These are phyloP conservation scores for Lepeophtheirus salmonis DNA, from an alignment of 1,140 invertebrate species.

Conservation along the genomic window DNA sequence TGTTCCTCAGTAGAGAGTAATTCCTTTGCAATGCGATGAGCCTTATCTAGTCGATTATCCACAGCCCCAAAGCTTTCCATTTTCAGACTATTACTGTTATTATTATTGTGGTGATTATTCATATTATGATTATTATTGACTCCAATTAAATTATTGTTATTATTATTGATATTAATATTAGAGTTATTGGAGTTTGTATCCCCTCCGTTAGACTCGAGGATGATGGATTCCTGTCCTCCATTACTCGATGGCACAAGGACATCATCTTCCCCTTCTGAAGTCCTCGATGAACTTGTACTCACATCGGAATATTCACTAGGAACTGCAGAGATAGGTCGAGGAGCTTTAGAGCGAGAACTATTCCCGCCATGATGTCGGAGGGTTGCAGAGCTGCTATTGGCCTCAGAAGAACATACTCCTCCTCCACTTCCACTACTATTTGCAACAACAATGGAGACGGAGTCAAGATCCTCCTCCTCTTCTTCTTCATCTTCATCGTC, in stretches of 20 bases:
- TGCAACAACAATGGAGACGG: conserved; percentile 19
- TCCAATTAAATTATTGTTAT: not conserved
- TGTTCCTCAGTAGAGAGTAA: conserved; percentile 34
- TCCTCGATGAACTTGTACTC: conserved; percentile 19
- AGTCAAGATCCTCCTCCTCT: conserved; percentile 15
- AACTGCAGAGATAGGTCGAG: conserved; percentile 16
- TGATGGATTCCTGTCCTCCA: not conserved
- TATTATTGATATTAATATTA: not conserved
- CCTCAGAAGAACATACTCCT: conserved; percentile 15
- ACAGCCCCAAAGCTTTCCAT: conserved; percentile 20
- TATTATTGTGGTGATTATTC: conserved; percentile 18
- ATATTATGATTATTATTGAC: conserved; percentile 17
- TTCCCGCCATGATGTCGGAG: too few relatives aligned
- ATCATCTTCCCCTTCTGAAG: conserved; percentile 18
- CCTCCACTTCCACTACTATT: conserved; percentile 5
- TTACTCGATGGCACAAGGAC: conserved; percentile 5
- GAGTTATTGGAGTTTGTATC: not conserved
- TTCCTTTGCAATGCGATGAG: conserved; percentile 33
- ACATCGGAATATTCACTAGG: conserved; percentile 21
- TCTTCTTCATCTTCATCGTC: conserved; percentile 25
- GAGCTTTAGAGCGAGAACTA: conserved; percentile 19
- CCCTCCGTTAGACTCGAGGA: not conserved
- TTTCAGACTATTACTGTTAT: conserved; percentile 17
- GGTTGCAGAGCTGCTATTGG: conserved; percentile 18
- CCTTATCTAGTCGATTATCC: conserved; percentile 21